Conservation (phyloP, 1,140 invertebrate species). For the Atopsyche davidsoni region DNA sequence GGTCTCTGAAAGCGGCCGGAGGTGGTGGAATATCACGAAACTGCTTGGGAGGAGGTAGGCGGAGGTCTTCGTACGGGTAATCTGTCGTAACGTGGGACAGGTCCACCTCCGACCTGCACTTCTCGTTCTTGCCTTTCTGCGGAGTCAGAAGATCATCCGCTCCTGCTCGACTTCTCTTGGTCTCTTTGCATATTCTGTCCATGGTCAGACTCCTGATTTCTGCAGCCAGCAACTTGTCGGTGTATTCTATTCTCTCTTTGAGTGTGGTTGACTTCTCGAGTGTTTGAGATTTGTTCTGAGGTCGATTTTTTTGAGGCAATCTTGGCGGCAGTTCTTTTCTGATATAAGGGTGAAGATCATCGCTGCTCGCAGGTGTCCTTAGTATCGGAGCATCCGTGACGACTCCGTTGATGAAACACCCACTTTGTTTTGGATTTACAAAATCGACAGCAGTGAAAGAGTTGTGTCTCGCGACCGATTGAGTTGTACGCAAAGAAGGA, state of each 20-base stretch:
- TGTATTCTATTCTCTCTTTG: constrained; percentile 47
- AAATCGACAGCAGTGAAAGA: constrained; percentile 42
- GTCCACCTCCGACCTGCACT: constrained; percentile 52
- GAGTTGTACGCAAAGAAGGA: constrained; percentile 19
- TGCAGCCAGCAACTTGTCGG: constrained; percentile 46
- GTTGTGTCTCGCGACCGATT: constrained; percentile 36
- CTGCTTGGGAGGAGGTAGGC: constrained; percentile 73
- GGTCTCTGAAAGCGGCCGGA: constrained; percentile 61
- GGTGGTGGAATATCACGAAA: constrained; percentile 74
- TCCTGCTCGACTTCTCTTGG: constrained; percentile 20
- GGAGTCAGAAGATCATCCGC: constrained; percentile 29
- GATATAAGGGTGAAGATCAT: constrained; percentile 46
- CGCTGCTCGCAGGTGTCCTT: constrained; percentile 43
- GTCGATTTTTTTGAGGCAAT: constrained; percentile 21
- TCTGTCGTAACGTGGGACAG: constrained; percentile 48
- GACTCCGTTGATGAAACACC: constrained; percentile 28
- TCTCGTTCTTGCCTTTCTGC: constrained; percentile 38
- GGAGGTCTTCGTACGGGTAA: constrained; percentile 66
- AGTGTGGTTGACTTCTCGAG: constrained; percentile 38
- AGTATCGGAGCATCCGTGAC: constrained; percentile 40
- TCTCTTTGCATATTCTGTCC: constrained; percentile 34
- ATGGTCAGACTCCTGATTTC: constrained; percentile 46
- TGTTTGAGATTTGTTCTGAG: constrained; percentile 35
- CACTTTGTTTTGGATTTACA: constrained; percentile 14
- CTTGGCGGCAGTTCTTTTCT: constrained; percentile 44